Conservation (phyloP, 2,113 vertebrate genomes). For the Genyomyrus donnyi region DNA sequence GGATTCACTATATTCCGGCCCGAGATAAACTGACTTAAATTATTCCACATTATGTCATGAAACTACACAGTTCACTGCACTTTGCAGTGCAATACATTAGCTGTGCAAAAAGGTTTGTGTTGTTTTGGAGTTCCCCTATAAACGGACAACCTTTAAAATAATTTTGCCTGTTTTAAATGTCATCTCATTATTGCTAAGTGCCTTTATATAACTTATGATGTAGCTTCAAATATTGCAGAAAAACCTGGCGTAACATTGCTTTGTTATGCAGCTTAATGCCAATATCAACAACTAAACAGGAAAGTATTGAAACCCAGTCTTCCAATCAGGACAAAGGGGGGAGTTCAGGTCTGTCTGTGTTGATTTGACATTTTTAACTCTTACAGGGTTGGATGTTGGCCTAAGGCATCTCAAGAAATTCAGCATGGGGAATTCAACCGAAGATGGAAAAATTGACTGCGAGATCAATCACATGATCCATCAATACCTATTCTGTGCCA, state of each 20-base stretch:
- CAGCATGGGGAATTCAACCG: neutral
- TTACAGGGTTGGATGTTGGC: neutral
- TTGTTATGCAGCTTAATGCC: neutral
- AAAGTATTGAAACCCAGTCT: neutral
- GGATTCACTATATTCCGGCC: neutral
- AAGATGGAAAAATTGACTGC: neutral
- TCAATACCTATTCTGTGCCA: slow-evolving; percentile 74
- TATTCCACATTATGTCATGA: neutral
- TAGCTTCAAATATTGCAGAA: neutral
- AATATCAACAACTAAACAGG: neutral
- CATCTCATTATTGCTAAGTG: neutral
- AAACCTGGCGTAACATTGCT: neutral
- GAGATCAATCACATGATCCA: slow-evolving; percentile 75
- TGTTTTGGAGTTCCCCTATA: neutral
- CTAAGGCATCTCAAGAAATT: neutral
- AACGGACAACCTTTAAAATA: neutral
- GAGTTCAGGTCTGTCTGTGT: neutral
- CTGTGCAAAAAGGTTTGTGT: neutral
- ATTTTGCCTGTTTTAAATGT: neutral
- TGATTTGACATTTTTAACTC: neutral
- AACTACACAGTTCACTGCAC: neutral
- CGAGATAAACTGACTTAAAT: neutral
- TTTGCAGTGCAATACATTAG: neutral
- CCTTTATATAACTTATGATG: neutral
- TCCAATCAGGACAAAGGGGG: neutral